These are phyloP conservation scores for Vandiemenella viatica DNA, from an alignment of 2,888 invertebrate species.

Conservation along the genomic window DNA sequence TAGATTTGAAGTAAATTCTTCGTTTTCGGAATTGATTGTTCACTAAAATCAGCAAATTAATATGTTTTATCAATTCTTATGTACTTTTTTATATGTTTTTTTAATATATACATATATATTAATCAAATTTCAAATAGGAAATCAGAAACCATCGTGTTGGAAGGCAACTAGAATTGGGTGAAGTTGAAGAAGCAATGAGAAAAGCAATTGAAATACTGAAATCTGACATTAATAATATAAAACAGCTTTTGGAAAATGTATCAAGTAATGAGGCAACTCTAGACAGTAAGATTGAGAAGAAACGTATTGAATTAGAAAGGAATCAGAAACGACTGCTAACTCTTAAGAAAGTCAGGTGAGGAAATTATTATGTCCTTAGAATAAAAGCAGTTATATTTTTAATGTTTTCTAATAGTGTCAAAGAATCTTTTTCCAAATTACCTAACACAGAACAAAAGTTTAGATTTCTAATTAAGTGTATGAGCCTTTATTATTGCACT, in stretches of 20 bases:
- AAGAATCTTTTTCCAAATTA: neutral
- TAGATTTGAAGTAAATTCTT: no score
- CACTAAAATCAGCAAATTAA: no score
- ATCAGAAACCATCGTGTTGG: slow-evolving; percentile 65
- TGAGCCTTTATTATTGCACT: neutral
- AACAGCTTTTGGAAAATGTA: slow-evolving; percentile 66
- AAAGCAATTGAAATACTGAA: slow-evolving; percentile 55
- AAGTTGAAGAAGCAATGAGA: slow-evolving; percentile 65
- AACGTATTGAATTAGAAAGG: slow-evolving; percentile 75
- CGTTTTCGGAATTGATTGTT: no score
- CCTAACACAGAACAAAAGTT: no score
- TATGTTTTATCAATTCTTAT: no score
- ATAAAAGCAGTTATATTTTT: no score
- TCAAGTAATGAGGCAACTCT: slow-evolving; percentile 77
- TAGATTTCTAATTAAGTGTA: neutral
- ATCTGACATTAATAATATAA: slow-evolving; percentile 54
- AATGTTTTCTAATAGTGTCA: no score
- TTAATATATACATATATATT: no score
- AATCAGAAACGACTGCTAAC: slow-evolving; percentile 87
- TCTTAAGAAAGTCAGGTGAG: slow-evolving; percentile 78
- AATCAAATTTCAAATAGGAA: no score
- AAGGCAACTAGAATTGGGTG: slow-evolving; percentile 62
- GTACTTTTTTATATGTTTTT: no score
- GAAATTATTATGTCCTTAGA: no score
- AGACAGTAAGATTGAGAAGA: slow-evolving; percentile 82